phyloP scores from a whole-genome alignment of 1,140 invertebrate genomes.

The Macrotrachela quadricornifera region DNA sequence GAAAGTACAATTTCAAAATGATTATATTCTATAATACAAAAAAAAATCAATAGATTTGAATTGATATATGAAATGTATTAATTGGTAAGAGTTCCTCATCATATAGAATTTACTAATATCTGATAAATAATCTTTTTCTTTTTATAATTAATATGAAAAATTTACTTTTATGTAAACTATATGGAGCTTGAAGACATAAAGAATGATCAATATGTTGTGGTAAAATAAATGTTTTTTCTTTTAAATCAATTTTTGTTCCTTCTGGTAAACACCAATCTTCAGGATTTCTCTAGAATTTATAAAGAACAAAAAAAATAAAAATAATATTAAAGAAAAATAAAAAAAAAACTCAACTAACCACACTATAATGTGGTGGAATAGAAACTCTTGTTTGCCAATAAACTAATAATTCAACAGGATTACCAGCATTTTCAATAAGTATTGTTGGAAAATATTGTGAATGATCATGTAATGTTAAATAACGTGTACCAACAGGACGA shows the following conservation, averaged over 20 bases:
- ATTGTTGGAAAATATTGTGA: slow-evolving; percentile 19
- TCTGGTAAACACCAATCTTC: slow-evolving; percentile 20
- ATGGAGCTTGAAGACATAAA: slow-evolving; percentile 17
- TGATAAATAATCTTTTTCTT: too few relatives aligned
- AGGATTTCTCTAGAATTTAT: slow-evolving; percentile 15
- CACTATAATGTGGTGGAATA: slow-evolving; percentile 13
- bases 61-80: not conserved
- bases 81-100: not conserved
- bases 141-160: not conserved
- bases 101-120: too few relatives aligned
- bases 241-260: slow-evolving; percentile 14
- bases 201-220: slow-evolving; percentile 12
- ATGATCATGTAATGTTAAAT: slow-evolving; percentile 12
- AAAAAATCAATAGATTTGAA: not conserved
- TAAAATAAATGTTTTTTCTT: slow-evolving; percentile 13
- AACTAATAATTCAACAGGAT: slow-evolving; percentile 18
- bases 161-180: slow-evolving; percentile 18
- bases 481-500: slow-evolving; percentile 16
- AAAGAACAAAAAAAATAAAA: not conserved
- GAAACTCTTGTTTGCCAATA: slow-evolving; percentile 20
- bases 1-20: slow-evolving; percentile 21
- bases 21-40: slow-evolving; percentile 15
- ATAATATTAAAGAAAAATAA: too few relatives aligned
- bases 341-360: slow-evolving; percentile 13
- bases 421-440: slow-evolving; percentile 18